Conservation (phyloP, 2,797 vertebrate genomes). For the Mallotus villosus region DNA sequence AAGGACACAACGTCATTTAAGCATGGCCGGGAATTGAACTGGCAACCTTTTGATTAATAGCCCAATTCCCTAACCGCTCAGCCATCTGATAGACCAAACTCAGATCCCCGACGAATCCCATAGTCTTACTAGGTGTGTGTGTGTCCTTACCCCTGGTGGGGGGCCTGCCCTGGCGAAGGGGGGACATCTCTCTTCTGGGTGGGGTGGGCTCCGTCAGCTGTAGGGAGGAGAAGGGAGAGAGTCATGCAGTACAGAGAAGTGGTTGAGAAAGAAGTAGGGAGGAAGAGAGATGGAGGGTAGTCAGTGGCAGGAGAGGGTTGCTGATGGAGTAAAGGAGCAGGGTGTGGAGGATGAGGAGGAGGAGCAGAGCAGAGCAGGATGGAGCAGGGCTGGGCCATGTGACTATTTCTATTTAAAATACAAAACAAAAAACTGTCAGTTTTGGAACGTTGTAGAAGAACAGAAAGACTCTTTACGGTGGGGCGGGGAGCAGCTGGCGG, state of each 20-base stretch:
- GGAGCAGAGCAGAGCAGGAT: slow-evolving; percentile 19
- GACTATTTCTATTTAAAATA: too few species aligned
- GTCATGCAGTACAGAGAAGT: not conserved
- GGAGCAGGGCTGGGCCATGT: too few species aligned
- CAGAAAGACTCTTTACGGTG: slow-evolving; percentile 38
- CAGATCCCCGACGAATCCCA: too few species aligned
- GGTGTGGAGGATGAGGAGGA: too few species aligned
- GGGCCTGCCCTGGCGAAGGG: slow-evolving; percentile 29
- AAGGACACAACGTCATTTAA: too few species aligned
- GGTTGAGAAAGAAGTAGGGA: not conserved
- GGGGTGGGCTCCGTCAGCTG: not conserved
- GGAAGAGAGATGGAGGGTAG: slow-evolving; percentile 47
- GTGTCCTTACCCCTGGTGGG: slow-evolving; percentile 30
- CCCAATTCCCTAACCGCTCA: too few species aligned
- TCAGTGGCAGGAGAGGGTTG: not conserved
- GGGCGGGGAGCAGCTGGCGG: slow-evolving; percentile 28
- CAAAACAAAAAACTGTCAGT: too few species aligned
- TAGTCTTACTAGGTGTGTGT: not conserved
- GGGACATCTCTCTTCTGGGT: slow-evolving; percentile 38
- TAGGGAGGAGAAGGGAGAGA: not conserved
- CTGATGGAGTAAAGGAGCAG: too few species aligned
- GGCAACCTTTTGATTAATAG: too few species aligned
- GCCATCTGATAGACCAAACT: too few species aligned
- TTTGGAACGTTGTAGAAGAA: too few species aligned
- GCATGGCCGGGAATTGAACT: too few species aligned